A percentile compares a stretch with the other conserved stretches of the same genome.
Evolutionary conservation across 2,113 vertebrate species (phyloP).

Genomic region (Sclerurus mexicanus): DNA sequence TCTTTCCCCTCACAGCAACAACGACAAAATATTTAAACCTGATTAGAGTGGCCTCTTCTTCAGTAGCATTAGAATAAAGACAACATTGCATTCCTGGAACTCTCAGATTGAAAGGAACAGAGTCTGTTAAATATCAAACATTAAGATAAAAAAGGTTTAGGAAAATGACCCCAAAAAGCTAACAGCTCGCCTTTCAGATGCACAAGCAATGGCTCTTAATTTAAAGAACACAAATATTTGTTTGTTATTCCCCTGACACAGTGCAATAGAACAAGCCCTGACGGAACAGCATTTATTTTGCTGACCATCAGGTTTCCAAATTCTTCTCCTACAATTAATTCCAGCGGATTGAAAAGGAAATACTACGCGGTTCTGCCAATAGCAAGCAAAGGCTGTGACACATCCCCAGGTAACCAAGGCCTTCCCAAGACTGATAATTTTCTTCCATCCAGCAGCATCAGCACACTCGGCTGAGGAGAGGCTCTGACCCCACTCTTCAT

Average conservation of each 20-base stretch:
- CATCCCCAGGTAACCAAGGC: neutral
- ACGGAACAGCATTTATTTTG: constrained; percentile 44
- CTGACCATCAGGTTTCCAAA: constrained; percentile 31
- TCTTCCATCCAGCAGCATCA: constrained; percentile 14
- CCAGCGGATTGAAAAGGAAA: constrained; percentile 25
- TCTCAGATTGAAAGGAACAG: neutral
- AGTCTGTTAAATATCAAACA: neutral
- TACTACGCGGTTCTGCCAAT: neutral
- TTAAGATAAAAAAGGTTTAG: neutral
- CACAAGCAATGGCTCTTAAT: neutral
- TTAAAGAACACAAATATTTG: constrained; percentile 31
- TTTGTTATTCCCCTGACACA: constrained; percentile 27
- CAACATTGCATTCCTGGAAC: neutral
- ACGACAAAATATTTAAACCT: neutral
- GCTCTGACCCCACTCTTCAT: neutral
- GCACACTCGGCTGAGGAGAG: neutral
- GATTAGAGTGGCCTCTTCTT: neutral
- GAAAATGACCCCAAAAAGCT: neutral
- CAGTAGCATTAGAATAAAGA: neutral
- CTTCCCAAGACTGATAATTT: neutral
- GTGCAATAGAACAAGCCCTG: constrained; percentile 13
- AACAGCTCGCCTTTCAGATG: neutral
- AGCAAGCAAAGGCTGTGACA: constrained; percentile 39
- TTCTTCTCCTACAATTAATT: constrained; percentile 27
- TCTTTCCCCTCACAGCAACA: neutral